phyloP scores from a whole-genome alignment of 2,888 invertebrate genomes.

The Cheilosia pagana region DNA sequence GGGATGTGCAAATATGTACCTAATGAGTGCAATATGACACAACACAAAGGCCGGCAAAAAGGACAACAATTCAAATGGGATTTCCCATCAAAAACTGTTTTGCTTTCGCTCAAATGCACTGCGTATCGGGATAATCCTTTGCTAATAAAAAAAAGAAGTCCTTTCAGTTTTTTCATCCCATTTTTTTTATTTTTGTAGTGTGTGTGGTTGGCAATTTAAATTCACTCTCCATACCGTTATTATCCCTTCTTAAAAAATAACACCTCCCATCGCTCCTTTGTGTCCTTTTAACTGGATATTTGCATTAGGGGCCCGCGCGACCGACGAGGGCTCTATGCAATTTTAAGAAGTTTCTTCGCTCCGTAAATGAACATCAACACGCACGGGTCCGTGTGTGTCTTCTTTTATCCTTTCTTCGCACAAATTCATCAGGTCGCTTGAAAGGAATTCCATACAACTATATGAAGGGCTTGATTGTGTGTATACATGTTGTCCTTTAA shows the following conservation, averaged over 20 bases:
- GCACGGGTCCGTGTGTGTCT: slow-evolving; percentile 10
- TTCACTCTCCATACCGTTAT: slow-evolving; percentile 71
- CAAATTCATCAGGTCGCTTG: slow-evolving; percentile 26
- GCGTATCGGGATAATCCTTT: slow-evolving; percentile 50
- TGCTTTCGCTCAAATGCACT: slow-evolving; percentile 42
- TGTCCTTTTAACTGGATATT: slow-evolving; percentile 73
- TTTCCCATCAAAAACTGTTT: slow-evolving; percentile 50
- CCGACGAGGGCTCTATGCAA: slow-evolving; percentile 32
- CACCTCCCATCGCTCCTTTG: slow-evolving; percentile 44
- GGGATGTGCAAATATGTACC: slow-evolving; percentile 5
- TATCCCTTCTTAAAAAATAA: slow-evolving; percentile 72
- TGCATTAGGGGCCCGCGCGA: slow-evolving; percentile 54
- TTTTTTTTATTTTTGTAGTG: slow-evolving; percentile 3
- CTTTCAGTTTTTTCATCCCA: slow-evolving; percentile 17
- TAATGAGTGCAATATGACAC: background rate
- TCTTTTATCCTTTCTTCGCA: background rate
- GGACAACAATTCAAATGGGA: slow-evolving; percentile 35
- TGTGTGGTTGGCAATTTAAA: slow-evolving; percentile 61
- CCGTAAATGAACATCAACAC: slow-evolving; percentile 63
- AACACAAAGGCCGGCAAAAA: slow-evolving; percentile 23
- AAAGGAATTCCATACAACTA: slow-evolving; percentile 36
- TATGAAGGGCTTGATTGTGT: slow-evolving; percentile 32
- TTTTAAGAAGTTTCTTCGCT: slow-evolving; percentile 66
- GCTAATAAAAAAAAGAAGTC: slow-evolving; percentile 46
- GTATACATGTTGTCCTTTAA: slow-evolving; percentile 65